Conservation (phyloP, 2,888 invertebrate genomes). For the Acrobasis repandana region DNA sequence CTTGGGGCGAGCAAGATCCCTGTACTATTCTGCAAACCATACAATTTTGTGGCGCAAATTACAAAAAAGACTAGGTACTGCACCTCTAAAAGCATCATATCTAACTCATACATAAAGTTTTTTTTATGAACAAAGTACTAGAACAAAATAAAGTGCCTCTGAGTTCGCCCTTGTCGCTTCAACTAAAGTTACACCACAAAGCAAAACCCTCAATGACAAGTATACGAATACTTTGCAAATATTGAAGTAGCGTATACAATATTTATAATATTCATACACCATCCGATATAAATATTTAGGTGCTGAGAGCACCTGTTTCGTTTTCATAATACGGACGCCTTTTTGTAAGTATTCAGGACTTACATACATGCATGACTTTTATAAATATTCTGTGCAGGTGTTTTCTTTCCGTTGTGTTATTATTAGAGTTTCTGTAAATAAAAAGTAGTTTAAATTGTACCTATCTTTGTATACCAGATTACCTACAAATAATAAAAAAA, state of each 20-base stretch:
- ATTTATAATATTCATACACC: slow-evolving; percentile 1
- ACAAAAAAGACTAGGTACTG: neutral
- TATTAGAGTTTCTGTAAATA: neutral
- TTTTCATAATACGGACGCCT: slow-evolving; percentile 2
- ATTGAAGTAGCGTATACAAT: neutral
- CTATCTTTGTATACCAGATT: too few relatives aligned
- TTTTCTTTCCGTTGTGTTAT: neutral
- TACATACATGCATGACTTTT: neutral
- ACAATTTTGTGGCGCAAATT: neutral
- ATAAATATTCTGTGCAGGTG: neutral
- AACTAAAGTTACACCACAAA: neutral
- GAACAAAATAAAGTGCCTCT: too few relatives aligned
- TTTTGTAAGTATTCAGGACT: neutral
- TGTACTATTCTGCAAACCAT: too few relatives aligned
- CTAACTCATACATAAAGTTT: too few relatives aligned
- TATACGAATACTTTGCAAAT: neutral
- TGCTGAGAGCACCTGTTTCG: slow-evolving; percentile 5
- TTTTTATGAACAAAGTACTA: too few relatives aligned
- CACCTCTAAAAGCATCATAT: neutral
- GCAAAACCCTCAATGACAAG: neutral
- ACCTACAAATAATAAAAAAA: too few relatives aligned
- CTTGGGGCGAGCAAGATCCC: too few relatives aligned
- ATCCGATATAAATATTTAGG: neutral
- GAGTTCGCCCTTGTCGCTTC: too few relatives aligned
- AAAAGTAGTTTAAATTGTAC: neutral